Conservation (phyloP, 2,797 vertebrate species). For the Anisognathus igniventris region DNA sequence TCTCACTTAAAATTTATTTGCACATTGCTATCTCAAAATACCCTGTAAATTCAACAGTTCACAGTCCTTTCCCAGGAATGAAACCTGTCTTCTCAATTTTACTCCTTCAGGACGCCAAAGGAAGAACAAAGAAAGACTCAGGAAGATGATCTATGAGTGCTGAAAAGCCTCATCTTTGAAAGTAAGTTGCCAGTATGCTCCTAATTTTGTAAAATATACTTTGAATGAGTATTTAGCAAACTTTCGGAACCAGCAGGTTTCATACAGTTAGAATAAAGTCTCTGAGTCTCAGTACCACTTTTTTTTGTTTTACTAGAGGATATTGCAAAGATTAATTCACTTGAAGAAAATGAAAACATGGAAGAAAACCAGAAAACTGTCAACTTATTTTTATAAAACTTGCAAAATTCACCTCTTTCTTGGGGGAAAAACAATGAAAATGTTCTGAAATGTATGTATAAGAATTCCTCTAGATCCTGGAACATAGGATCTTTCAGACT, state of each 20-base stretch:
- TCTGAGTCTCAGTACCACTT: not conserved
- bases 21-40: not conserved
- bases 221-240: not conserved
- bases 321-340: not conserved
- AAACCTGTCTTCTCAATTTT: not conserved
- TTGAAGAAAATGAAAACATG: not conserved
- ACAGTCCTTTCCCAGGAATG: not conserved
- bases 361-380: not conserved
- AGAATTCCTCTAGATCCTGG: not conserved
- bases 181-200: not conserved
- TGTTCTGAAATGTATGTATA: not conserved
- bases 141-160: not conserved
- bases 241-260: not conserved
- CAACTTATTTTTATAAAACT: not conserved
- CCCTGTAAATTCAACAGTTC: not conserved
- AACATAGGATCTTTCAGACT: not conserved
- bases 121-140: not conserved
- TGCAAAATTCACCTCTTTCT: not conserved
- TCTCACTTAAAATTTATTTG: not conserved
- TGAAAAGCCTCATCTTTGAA: not conserved
- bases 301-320: not conserved
- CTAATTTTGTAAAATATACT: not conserved
- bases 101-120: not conserved
- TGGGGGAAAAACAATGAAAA: not conserved
- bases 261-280: not conserved